Base-by-base conservation (phyloP, 1,140 invertebrate genomes). In the Phocides pigmalion region DNA sequence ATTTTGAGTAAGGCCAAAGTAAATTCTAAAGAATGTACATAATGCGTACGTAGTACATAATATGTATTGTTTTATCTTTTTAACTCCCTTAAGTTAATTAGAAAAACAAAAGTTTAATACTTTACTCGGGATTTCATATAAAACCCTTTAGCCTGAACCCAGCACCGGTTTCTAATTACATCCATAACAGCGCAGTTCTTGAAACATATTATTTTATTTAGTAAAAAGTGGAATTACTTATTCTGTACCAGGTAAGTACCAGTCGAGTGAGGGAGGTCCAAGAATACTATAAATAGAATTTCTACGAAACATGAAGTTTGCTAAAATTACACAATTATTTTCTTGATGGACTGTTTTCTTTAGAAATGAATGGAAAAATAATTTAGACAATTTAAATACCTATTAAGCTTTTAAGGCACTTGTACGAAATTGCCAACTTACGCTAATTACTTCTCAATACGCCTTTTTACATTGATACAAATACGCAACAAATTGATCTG, bases 201-300 rank as follows among this genome's bases (percentile, higher is more conserved):
- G 72, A 72, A 72, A 68, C 63, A 50, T 74, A 74, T 71, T 65
- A 72, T 69, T 64, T 71, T 65, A 72, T 69, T 64, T 68, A 58
- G 59, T 68, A 68, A 71, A 74, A 71, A 63, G 53, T 56, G 53
- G 53, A 42, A 56, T 56, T 56, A 17, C 53, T 54, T 53, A 49
- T 3, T 3, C 22, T 3, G 19, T 32, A 6, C 32, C 49, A 53
- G 46, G 12, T 35, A 32, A 9, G 35, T 54, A 54, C 32, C 6
- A 39, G 20, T 35, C 49, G 28, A 16, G 3, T 2, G 19, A 2
- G 41, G 37, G 51, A 54, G 51, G 51, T 41, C 37, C 19, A 12
- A 41, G 51, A 54, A 39, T 4, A 12, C 8, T 14, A 54, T 41
- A 41, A 22, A 54, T 54, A 41, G 37, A 54, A 54, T 25, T 51